Evolutionary conservation across 2,888 invertebrate genomes (phyloP).

Genomic region (Subacronicta megacephala): DNA sequence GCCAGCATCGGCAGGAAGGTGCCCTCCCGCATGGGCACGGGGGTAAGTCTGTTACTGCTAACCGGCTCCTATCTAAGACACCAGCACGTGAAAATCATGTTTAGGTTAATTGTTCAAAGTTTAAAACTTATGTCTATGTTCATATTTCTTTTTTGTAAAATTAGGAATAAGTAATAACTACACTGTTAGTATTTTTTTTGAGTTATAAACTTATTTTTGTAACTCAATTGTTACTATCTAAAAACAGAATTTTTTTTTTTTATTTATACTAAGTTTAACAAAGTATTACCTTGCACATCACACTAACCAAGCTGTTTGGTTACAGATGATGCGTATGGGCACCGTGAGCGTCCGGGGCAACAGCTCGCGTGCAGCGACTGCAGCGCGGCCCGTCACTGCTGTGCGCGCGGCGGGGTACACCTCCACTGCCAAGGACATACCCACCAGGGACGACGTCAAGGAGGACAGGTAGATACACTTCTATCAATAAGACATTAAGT

Average conservation of each 20-base stretch:
- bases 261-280: too few relatives aligned
- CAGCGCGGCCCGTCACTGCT: slow-evolving; percentile 97
- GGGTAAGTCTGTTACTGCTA: slow-evolving; percentile 67
- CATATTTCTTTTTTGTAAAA: too few relatives aligned
- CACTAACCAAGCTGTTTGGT: neutral
- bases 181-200: too few relatives aligned
- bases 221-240: too few relatives aligned
- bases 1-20: slow-evolving; percentile 93
- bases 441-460: slow-evolving; percentile 92
- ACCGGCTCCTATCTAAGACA: neutral
- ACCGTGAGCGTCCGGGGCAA: slow-evolving; percentile 77
- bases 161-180: too few relatives aligned
- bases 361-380: slow-evolving; percentile 79
- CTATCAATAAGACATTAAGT: neutral
- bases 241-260: too few relatives aligned
- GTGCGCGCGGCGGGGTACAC: slow-evolving; percentile 99
- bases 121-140: too few relatives aligned
- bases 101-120: too few relatives aligned
- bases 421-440: slow-evolving; percentile 95
- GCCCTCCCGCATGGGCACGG: slow-evolving; percentile 87
- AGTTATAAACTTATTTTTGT: too few relatives aligned
- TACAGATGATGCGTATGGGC: slow-evolving; percentile 78
- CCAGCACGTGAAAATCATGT: too few relatives aligned
- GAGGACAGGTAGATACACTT: slow-evolving; percentile 92
- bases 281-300: too few relatives aligned